phyloP scores from a whole-genome alignment of 2,113 vertebrate genomes.

The Megaceryle maxima region DNA sequence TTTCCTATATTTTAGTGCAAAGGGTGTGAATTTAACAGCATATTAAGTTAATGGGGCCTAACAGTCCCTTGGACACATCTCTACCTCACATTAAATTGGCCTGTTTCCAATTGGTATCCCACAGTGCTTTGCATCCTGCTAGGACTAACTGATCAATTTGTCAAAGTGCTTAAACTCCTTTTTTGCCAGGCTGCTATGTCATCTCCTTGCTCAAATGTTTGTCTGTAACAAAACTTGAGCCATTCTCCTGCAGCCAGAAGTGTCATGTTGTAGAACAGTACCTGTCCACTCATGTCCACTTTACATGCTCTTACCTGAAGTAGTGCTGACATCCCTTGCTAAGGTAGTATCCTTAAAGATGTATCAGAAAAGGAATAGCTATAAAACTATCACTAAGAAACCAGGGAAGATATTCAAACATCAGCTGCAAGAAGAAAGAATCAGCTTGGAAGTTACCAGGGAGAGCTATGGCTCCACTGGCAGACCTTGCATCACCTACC shows the following conservation, averaged over 20 bases:
- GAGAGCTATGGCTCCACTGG: neutral
- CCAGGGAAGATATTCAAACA: neutral
- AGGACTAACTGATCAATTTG: neutral
- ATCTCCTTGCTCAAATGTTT: neutral
- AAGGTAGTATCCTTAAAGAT: neutral
- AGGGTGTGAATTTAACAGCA: constrained; percentile 19
- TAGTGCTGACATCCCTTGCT: neutral
- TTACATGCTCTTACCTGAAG: neutral
- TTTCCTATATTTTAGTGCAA: constrained; percentile 34
- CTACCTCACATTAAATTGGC: neutral
- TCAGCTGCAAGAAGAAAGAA: neutral
- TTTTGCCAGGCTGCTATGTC: neutral
- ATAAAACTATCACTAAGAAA: neutral
- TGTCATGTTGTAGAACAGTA: neutral
- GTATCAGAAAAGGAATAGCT: neutral
- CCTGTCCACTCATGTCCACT: neutral
- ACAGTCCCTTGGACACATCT: neutral
- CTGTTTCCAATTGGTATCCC: neutral
- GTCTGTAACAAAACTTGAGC: neutral
- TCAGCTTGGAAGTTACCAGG: neutral
- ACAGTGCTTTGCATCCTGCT: neutral
- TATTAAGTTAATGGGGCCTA: constrained; percentile 51
- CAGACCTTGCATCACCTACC: neutral
- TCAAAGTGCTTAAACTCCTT: neutral
- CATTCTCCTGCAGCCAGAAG: neutral